These are phyloP conservation scores for Clistopyga incitator DNA, from an alignment of 2,888 invertebrate species.

Conservation along the genomic window DNA sequence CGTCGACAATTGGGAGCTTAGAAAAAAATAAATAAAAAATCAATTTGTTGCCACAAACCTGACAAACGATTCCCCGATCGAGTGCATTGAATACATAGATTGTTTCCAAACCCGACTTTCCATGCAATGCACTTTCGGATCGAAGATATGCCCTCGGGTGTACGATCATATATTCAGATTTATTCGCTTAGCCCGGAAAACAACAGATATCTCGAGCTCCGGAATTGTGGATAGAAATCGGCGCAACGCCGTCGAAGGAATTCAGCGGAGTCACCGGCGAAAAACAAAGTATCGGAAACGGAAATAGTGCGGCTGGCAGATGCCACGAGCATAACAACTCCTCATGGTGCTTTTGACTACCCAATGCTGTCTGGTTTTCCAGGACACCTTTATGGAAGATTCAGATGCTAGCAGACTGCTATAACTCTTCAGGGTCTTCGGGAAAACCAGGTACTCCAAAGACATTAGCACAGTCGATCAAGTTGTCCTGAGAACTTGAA, in stretches of 20 bases:
- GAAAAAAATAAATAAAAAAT: too few relatives aligned
- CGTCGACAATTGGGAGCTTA: too few relatives aligned
- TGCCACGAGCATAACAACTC: slow-evolving; percentile 77
- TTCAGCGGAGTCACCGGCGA: slow-evolving; percentile 58
- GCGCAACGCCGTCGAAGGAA: slow-evolving; percentile 25
- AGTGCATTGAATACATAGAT: slow-evolving; percentile 43
- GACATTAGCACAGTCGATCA: not conserved
- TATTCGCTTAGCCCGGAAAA: slow-evolving; percentile 72
- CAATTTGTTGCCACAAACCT: not conserved
- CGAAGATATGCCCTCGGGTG: slow-evolving; percentile 53
- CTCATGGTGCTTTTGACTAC: slow-evolving; percentile 35
- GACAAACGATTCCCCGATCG: not conserved
- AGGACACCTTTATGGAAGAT: slow-evolving; percentile 74
- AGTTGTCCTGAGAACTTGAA: not conserved
- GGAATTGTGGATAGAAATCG: slow-evolving; percentile 23
- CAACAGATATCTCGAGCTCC: slow-evolving; percentile 65
- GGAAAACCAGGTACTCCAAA: not conserved
- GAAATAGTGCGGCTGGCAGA: slow-evolving; percentile 74
- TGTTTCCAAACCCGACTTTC: slow-evolving; percentile 24
- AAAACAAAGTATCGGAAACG: slow-evolving; percentile 77
- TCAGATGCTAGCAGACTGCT: slow-evolving; percentile 23
- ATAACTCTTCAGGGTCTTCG: not conserved
- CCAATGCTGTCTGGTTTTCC: slow-evolving; percentile 73
- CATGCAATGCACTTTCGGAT: slow-evolving; percentile 48
- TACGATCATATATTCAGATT: slow-evolving; percentile 73